Evolutionary conservation across 2,113 vertebrate species (phyloP), one percentile per base, ranked within the genome.

Genomic region (Cynoglossus semilaevis): DNA sequence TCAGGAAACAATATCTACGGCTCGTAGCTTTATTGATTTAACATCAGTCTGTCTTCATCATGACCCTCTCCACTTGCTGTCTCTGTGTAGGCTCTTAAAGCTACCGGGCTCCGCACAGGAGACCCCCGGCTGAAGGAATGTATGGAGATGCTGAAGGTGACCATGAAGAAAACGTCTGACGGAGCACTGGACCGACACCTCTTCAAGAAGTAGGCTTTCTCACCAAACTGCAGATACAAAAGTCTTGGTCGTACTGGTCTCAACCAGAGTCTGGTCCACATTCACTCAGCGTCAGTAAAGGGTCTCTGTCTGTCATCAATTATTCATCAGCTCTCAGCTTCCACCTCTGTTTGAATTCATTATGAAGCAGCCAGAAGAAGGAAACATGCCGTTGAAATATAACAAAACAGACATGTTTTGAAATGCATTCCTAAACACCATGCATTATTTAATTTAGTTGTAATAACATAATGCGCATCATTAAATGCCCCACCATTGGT

Each of bases 121-220:
- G 96, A 99, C 85, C 96, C 97, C 46, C 92, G 97, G 52, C 87
- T 99, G 81, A 99, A 98, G 72, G 96, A 99, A 85, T 98, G 95
- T 81, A 99, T 99, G 97, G 96, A 99, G 87, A 97, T 98, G 96
- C 91, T 99, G 86, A 95, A 95, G 86, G 81, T 95, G 83, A 95
- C 94, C 45, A 77, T 98, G 81, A 97, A 98, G 73, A 94, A 94
- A 51, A 94, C 95, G 18, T 94, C 96, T 49, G 96, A 98, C 60
- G 96, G 96, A 58, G 93, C 96, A 70, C 90, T 99, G 80, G 97
- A 99, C 89, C 93, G 95, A 85, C 94, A 96, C 75, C 95, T 97
- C 83, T 99, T 99, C 88, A 98, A 98, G 91, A 99, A 99, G 97
- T 99, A 93, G 82, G 82, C 12, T 42, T 37, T 19, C n/a, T 12